Conservation (phyloP, 2,797 vertebrate genomes). For the Gymnothorax reevesii region DNA sequence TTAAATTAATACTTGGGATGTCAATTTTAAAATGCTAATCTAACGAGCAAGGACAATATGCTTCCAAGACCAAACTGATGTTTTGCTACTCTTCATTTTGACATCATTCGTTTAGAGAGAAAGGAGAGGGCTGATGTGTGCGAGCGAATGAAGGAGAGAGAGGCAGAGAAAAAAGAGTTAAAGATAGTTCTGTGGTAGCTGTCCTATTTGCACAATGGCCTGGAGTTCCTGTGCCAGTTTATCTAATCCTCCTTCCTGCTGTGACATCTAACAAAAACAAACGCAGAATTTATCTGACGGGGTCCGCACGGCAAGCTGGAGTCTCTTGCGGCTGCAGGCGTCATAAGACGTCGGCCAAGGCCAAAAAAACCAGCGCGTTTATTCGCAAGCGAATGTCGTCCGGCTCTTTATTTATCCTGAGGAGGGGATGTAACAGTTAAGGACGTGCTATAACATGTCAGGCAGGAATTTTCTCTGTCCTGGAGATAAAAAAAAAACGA, state of each 20-base stretch:
- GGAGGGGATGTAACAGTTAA: constrained; percentile 69
- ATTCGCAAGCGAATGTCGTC: constrained; percentile 49
- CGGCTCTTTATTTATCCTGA: constrained; percentile 68
- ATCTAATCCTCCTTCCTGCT: constrained; percentile 76
- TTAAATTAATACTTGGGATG: too few relatives aligned
- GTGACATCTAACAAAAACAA: constrained; percentile 76
- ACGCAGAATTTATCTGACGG: constrained; percentile 64
- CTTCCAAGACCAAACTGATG: too few relatives aligned
- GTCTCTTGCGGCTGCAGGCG: constrained; percentile 18
- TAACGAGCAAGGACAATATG: too few relatives aligned
- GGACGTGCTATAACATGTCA: constrained; percentile 70
- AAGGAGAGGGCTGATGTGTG: background rate
- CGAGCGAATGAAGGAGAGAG: background rate
- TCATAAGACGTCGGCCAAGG: constrained; percentile 29
- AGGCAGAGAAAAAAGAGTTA: background rate
- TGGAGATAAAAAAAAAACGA: constrained; percentile 68
- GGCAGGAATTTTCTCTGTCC: constrained; percentile 66
- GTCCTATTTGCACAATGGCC: constrained; percentile 65
- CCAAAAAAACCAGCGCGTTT: constrained; percentile 47
- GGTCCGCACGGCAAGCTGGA: background rate
- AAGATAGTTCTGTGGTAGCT: constrained; percentile 39
- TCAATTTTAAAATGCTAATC: too few relatives aligned
- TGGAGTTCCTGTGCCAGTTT: constrained; percentile 69
- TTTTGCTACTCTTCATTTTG: too few relatives aligned
- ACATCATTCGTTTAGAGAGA: too few relatives aligned